Percentiles rank a stretch among this genome's conserved stretches.
Evolutionary conservation across 2,888 invertebrate genomes (phyloP).

Genomic region (Hypercompe scribonia): DNA sequence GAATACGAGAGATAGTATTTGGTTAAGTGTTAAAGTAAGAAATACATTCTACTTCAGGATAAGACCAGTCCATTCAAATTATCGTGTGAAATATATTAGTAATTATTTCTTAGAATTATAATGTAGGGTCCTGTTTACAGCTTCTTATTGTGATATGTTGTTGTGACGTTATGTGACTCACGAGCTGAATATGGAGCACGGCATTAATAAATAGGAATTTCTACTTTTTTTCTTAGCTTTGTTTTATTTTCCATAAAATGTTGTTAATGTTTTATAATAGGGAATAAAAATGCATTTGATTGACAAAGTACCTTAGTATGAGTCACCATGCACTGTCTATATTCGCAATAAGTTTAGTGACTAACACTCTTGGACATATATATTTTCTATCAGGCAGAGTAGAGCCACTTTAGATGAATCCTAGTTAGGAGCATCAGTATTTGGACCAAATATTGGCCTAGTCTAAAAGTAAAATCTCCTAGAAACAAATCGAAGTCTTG

Average conservation of each 20-base stretch:
- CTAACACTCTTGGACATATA: no score
- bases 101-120: neutral
- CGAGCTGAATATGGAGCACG: no score
- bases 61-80: neutral
- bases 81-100: neutral
- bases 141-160: neutral
- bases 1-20: neutral
- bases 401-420: neutral
- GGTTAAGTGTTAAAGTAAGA: neutral
- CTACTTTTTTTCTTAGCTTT: neutral
- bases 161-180: fast-evolving
- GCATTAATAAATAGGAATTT: no score
- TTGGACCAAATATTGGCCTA: neutral
- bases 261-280: neutral
- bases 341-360: no score
- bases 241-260: neutral
- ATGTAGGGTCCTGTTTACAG: neutral
- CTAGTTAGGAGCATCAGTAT: neutral
- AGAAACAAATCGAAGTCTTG: no score
- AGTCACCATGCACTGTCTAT: no score
- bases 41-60: neutral
- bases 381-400: no score
- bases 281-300: neutral
- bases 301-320: neutral
- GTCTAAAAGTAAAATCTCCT: no score